Conservation (phyloP, 2,888 invertebrate species). For the Trichopoda pennipes region DNA sequence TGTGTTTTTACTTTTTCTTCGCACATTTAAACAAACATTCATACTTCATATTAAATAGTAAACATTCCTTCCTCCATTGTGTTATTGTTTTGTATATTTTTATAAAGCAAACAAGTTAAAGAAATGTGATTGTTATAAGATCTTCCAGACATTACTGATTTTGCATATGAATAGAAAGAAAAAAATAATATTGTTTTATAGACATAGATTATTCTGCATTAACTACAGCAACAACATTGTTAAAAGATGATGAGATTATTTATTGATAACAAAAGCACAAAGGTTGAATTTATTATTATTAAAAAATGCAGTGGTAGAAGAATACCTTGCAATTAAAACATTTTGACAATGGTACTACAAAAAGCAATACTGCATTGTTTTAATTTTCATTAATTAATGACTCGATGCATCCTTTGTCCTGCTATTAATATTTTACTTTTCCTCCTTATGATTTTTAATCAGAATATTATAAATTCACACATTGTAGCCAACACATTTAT, state of each 20-base stretch:
- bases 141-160: too few species aligned
- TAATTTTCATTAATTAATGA: too few species aligned
- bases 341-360: too few species aligned
- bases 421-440: neutral
- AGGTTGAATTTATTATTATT: neutral
- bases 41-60: constrained; percentile 15
- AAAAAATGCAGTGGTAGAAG: too few species aligned
- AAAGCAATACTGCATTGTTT: too few species aligned
- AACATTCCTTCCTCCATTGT: constrained; percentile 36
- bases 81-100: constrained; percentile 22
- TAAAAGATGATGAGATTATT: neutral
- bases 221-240: too few species aligned
- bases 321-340: too few species aligned
- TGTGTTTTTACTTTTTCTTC: neutral
- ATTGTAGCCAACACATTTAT: constrained; percentile 2
- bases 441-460: neutral
- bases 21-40: neutral
- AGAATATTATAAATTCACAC: neutral
- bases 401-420: too few species aligned
- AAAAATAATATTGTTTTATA: too few species aligned
- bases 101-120: neutral
- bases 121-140: too few species aligned
- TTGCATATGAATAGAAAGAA: too few species aligned
- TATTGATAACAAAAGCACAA: neutral
- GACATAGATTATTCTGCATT: too few species aligned